Conservation (phyloP, 2,113 vertebrate genomes). For the Phasianus colchicus region DNA sequence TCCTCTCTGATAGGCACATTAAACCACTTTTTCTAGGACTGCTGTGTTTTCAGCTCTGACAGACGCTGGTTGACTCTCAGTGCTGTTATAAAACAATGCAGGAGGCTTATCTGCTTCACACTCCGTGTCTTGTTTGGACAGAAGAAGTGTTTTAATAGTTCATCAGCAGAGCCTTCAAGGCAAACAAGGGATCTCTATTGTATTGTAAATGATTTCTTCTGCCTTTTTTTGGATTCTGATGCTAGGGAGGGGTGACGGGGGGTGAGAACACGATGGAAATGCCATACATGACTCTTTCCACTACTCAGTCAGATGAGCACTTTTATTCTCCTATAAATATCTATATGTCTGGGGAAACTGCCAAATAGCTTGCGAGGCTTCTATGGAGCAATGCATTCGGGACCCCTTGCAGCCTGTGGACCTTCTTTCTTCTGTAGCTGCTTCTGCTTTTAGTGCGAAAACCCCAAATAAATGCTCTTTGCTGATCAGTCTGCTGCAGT, state of each 20-base stretch:
- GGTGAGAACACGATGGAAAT: conserved; percentile 50
- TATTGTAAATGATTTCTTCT: conserved; percentile 52
- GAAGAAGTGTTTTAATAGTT: conserved; percentile 43
- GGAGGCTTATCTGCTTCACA: neutral
- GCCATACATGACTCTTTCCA: conserved; percentile 59
- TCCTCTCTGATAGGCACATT: conserved; percentile 30
- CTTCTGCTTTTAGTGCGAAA: neutral
- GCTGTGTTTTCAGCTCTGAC: conserved; percentile 48
- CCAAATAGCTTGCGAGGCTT: conserved; percentile 49
- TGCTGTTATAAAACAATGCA: conserved; percentile 18
- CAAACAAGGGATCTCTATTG: conserved; percentile 38
- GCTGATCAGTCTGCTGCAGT: neutral
- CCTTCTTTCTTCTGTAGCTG: conserved; percentile 1
- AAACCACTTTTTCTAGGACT: conserved; percentile 47
- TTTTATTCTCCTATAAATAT: conserved; percentile 71
- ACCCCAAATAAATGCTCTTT: neutral
- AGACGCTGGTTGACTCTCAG: conserved; percentile 31
- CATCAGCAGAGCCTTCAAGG: conserved; percentile 45
- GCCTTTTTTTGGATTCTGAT: conserved; percentile 39
- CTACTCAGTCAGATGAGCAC: conserved; percentile 42
- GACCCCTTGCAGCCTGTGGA: neutral
- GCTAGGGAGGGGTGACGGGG: neutral
- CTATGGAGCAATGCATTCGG: conserved; percentile 7
- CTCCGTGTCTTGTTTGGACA: conserved; percentile 47
- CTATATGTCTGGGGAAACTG: conserved; percentile 53